Percentiles rank a stretch among this genome's conserved stretches.
Conservation (phyloP, 2,113 vertebrate species). For the Bostrychus sinensis region DNA sequence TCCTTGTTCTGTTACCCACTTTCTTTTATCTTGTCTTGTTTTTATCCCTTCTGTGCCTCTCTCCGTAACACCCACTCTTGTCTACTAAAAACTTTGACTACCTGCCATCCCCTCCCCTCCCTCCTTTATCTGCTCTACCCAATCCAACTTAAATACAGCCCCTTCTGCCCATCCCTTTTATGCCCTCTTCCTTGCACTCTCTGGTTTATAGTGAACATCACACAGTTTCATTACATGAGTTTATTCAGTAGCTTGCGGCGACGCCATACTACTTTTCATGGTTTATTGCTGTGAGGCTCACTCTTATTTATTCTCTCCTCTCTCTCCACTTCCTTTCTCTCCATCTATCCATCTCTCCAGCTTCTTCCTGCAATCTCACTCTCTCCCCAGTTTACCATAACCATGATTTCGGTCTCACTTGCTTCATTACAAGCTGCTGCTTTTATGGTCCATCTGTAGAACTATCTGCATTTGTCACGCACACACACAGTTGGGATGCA, state of each 20-base stretch:
- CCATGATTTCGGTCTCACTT: conserved; percentile 75
- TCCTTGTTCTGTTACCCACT: conserved; percentile 7
- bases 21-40: conserved; percentile 4
- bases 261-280: conserved; percentile 43
- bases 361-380: conserved; percentile 11
- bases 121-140: background rate
- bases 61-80: conserved; percentile 12
- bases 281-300: conserved; percentile 56
- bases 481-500: conserved; percentile 14
- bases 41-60: conserved; percentile 7
- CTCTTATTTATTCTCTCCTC: conserved; percentile 62
- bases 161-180: conserved; percentile 29
- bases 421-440: conserved; percentile 78
- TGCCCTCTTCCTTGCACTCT: conserved; percentile 22
- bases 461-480: conserved; percentile 64
- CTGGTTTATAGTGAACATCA: conserved; percentile 61
- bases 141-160: conserved; percentile 19
- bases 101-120: background rate
- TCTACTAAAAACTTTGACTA: background rate
- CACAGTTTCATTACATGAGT: conserved; percentile 63
- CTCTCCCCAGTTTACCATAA: conserved; percentile 72
- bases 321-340: conserved; percentile 38
- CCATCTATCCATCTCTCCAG: conserved; percentile 3
- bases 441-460: conserved; percentile 78
- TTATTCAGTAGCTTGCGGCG: conserved; percentile 61